Evolutionary conservation across 2,888 invertebrate genomes (phyloP).

Genomic region (Lithosia quadra): DNA sequence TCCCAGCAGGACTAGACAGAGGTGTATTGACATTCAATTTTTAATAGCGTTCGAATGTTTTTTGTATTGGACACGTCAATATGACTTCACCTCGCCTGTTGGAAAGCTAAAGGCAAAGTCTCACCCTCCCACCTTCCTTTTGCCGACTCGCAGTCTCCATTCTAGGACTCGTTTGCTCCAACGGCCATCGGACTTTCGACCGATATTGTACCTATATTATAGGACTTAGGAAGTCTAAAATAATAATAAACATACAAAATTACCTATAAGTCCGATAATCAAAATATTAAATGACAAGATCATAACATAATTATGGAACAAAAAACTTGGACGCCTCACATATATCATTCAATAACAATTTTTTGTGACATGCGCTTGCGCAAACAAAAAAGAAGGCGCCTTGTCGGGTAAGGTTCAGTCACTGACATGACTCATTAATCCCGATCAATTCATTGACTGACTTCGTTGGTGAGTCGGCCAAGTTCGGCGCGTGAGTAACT

Average conservation of each 20-base stretch:
- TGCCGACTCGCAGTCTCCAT: no score
- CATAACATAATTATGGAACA: constrained; percentile 25
- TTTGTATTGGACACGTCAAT: no score
- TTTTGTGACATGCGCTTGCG: constrained; percentile 45
- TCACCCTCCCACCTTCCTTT: no score
- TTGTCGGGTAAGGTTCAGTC: constrained; percentile 46
- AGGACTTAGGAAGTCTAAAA: neutral
- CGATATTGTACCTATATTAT: no score
- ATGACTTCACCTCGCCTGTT: no score
- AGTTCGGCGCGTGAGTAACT: constrained; percentile 1
- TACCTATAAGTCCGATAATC: no score
- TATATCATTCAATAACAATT: constrained; percentile 44
- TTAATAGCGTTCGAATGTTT: neutral
- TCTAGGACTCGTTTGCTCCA: no score
- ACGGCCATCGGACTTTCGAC: no score
- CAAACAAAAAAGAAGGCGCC: constrained; percentile 45
- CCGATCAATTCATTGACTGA: constrained; percentile 53
- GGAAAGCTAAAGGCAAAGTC: no score
- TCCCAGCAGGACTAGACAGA: neutral
- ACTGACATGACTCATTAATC: constrained; percentile 59
- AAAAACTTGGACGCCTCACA: constrained; percentile 34
- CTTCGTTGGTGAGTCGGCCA: constrained; percentile 32
- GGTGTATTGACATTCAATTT: neutral
- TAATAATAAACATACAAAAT: neutral
- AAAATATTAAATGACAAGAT: constrained; percentile 9